These are phyloP conservation scores for Boulengeromyrus knoepffleri DNA, from an alignment of 2,113 vertebrate species.

Conservation along the genomic window DNA sequence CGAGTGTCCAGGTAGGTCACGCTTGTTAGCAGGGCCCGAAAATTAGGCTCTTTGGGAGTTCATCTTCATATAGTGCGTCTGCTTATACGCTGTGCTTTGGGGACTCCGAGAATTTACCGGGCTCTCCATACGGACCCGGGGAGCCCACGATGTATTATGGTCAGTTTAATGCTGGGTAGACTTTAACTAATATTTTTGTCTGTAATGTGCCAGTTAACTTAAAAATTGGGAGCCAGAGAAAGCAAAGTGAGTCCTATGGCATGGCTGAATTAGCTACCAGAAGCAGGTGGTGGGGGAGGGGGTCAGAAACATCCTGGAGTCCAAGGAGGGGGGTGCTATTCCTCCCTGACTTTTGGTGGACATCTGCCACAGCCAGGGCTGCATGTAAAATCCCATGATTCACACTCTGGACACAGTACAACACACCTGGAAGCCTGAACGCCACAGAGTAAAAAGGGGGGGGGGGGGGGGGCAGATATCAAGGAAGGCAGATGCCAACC, in stretches of 20 bases:
- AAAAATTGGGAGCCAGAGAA: not conserved
- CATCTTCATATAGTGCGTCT: not conserved
- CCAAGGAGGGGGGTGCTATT: not conserved
- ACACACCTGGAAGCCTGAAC: not conserved
- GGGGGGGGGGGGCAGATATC: not conserved
- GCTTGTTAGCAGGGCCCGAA: not conserved
- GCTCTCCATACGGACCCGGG: not conserved
- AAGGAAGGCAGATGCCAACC: not conserved
- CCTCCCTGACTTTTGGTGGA: not conserved
- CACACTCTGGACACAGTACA: not conserved
- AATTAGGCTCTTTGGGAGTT: not conserved
- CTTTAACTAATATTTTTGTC: not conserved
- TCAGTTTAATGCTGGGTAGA: not conserved
- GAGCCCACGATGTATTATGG: not conserved
- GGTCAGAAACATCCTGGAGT: not conserved
- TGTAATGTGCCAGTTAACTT: not conserved
- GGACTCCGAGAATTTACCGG: not conserved
- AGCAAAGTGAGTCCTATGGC: not conserved
- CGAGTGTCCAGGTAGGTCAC: not conserved
- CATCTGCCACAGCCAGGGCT: not conserved
- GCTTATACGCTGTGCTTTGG: not conserved
- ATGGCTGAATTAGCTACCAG: not conserved
- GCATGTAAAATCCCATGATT: not conserved
- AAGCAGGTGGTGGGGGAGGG: not conserved
- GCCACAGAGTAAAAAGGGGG: not conserved